phyloP scores from a whole-genome alignment of 1,140 invertebrate species.

The Drosophila triauraria region DNA sequence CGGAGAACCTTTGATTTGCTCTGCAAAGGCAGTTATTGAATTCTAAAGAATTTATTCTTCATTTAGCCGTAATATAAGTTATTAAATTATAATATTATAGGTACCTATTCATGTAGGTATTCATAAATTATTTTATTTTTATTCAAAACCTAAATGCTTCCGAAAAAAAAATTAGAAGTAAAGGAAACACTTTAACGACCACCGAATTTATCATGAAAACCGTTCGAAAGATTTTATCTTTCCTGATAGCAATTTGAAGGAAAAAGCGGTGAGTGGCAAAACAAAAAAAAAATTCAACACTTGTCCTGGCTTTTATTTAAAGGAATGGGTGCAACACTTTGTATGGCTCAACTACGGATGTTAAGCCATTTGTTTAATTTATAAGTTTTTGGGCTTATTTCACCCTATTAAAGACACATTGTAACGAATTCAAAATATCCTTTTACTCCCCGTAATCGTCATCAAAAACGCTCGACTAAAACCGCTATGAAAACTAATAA shows the following conservation, averaged over 20 bases:
- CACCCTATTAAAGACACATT: neutral
- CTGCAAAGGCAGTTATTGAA: neutral
- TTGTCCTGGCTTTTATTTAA: too few relatives aligned
- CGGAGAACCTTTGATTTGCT: conserved; percentile 10
- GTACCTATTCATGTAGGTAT: neutral
- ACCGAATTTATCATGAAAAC: neutral
- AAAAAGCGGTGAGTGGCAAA: neutral
- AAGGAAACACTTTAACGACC: neutral
- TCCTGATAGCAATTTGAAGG: neutral
- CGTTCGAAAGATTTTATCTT: neutral
- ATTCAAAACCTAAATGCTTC: too few relatives aligned
- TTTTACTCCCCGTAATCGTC: too few relatives aligned
- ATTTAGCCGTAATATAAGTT: neutral
- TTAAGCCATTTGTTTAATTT: neutral
- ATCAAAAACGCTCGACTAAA: neutral
- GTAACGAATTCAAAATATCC: neutral
- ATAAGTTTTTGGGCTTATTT: too few relatives aligned
- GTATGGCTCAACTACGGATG: too few relatives aligned
- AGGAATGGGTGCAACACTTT: neutral
- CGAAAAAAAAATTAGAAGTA: too few relatives aligned
- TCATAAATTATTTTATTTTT: too few relatives aligned
- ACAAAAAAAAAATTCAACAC: neutral
- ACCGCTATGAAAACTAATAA: too few relatives aligned
- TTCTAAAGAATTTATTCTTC: neutral
- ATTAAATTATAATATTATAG: neutral